Evolutionary conservation across 2,113 vertebrate genomes (phyloP), one percentile per base, ranked within the genome.

Genomic region (Protobothrops flavoviridis): DNA sequence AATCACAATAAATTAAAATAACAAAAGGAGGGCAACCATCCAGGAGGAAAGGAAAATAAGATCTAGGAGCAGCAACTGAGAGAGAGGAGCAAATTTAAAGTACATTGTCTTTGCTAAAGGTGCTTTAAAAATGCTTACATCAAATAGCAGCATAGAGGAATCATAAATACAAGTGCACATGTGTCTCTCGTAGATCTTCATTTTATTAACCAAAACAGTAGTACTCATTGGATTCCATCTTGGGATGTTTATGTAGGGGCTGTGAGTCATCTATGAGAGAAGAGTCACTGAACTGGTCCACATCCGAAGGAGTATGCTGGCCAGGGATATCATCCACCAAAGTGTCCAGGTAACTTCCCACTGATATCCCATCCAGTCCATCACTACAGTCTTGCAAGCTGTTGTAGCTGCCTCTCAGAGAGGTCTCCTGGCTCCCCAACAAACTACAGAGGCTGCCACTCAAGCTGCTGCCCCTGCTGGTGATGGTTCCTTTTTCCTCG

Each of bases 281-380:
- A 95, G 97, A 97, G 64, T 99, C 99, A 90, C 97, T 98, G 90
- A 98, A 98, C 6, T 98, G 97, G 91, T 99, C 98, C 26, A 98
- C 95, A 96, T 98, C 98, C 0, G 98, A 98, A 0, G 98, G 98
- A 0, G 99, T 99, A 0, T 98, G 97, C 92, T 98, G 97, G 50
- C 98, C 98, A 0, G 98, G 97, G 17, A 99, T 96, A 90, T 99
- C 99, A 53, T 99, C 99, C 0, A 97, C 98, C 91, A 99, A 97
- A 1, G 99, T 99, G 97, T 99, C 99, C 98, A 99, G 97, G 50
- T 99, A 99, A 95, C 99, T 99, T 12, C 99, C 99, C 69, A 99
- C 98, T 0, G 99, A 99, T 91, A 99, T 98, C 17, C 98, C 97
- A 50, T 99, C 99, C 87, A 99, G 97, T 23, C 98, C 98, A 56